Evolutionary conservation across 2,888 invertebrate genomes (phyloP).

Genomic region (Tetanocera ferruginea): DNA sequence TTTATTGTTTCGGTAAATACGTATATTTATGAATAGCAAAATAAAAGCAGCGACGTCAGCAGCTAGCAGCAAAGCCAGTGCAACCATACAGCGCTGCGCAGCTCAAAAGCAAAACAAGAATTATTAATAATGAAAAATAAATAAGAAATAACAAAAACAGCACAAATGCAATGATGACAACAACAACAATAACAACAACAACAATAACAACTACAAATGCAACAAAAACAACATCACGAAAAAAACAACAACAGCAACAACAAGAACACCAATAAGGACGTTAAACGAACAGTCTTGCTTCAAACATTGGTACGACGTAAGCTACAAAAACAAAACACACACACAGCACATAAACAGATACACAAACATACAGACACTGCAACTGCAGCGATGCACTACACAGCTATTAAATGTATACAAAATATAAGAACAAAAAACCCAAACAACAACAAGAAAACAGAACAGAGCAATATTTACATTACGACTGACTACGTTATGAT

Average conservation of each 20-base stretch:
- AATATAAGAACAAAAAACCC: background rate
- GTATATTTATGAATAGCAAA: slow-evolving; percentile 35
- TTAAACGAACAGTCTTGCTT: slow-evolving; percentile 36
- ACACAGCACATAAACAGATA: background rate
- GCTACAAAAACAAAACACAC: background rate
- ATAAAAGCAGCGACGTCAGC: background rate
- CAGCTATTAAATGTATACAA: slow-evolving; percentile 10
- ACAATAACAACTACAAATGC: slow-evolving; percentile 49
- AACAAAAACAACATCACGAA: slow-evolving; percentile 41
- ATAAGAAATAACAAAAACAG: slow-evolving; percentile 20
- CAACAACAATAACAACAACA: slow-evolving; percentile 41
- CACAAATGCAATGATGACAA: slow-evolving; percentile 22
- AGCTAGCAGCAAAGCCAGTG: slow-evolving; percentile 18
- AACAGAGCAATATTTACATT: slow-evolving; percentile 44
- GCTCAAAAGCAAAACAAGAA: slow-evolving; percentile 32
- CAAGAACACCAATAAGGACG: slow-evolving; percentile 30
- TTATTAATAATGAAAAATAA: slow-evolving; percentile 38
- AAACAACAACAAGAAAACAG: slow-evolving; percentile 28
- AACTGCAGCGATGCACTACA: slow-evolving; percentile 1
- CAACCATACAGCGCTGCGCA: background rate
- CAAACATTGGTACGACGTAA: slow-evolving; percentile 22
- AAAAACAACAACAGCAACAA: slow-evolving; percentile 44
- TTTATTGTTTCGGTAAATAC: slow-evolving; percentile 24
- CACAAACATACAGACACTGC: background rate
- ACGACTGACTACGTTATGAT: slow-evolving; percentile 39